Conservation (phyloP, 2,113 vertebrate genomes). For the Chinchilla lanigera region DNA sequence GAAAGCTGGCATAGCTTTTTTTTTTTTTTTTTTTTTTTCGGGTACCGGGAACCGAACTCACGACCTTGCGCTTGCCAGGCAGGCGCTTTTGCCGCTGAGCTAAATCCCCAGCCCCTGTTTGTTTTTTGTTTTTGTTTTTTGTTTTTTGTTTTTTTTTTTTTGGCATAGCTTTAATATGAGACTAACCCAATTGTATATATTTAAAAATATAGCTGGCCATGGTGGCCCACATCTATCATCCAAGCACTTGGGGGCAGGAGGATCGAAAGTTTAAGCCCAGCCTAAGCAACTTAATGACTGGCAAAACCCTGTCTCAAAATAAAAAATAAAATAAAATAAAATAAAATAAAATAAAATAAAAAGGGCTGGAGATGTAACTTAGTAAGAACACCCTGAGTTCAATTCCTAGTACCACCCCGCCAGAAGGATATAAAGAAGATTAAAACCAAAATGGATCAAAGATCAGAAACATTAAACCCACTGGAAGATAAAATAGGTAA, state of each 20-base stretch:
- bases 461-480: too few species aligned
- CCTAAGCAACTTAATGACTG: background rate
- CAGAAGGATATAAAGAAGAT: background rate
- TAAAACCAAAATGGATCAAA: background rate
- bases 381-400: background rate
- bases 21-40: too few species aligned
- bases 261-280: background rate
- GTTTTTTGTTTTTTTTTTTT: too few species aligned
- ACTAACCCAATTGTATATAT: background rate
- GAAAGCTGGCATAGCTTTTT: background rate
- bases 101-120: too few species aligned
- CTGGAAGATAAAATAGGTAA: background rate
- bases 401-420: background rate
- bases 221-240: background rate
- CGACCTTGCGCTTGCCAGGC: too few species aligned
- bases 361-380: background rate
- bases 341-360: background rate
- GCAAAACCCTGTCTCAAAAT: background rate
- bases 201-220: background rate
- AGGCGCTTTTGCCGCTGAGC: too few species aligned
- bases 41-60: too few species aligned
- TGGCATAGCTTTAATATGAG: background rate
- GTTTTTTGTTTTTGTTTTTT: too few species aligned
- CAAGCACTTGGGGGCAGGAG: background rate
- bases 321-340: background rate